Conservation (phyloP, 1,140 invertebrate genomes). For the Diuraphis noxia region DNA sequence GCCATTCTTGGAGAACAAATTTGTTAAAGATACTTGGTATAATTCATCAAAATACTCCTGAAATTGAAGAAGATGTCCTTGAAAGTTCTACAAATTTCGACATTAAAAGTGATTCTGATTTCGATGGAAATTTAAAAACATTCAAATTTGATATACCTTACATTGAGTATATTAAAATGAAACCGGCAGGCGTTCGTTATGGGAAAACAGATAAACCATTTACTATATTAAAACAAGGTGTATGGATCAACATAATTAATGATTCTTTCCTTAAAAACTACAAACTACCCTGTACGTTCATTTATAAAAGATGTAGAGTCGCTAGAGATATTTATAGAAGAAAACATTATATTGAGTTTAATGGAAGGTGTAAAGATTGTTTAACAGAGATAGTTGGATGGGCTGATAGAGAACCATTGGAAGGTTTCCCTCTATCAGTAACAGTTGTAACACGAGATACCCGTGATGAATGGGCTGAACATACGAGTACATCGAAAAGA, state of each 20-base stretch:
- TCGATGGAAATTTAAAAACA: not conserved
- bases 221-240: not conserved
- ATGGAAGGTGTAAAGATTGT: slow-evolving; percentile 14
- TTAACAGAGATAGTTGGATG: not conserved
- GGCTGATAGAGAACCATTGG: not conserved
- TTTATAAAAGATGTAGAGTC: not conserved
- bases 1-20: not conserved
- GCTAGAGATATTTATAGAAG: not conserved
- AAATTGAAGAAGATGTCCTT: not conserved
- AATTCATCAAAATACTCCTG: not conserved
- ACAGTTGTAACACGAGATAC: not conserved
- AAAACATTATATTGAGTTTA: not conserved
- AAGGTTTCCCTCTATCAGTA: not conserved
- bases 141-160: not conserved
- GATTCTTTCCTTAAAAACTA: not conserved
- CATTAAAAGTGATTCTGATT: not conserved
- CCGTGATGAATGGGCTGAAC: not conserved
- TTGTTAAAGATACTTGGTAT: not conserved
- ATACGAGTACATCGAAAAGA: not conserved
- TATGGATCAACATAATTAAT: not conserved
- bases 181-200: not conserved
- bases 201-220: not conserved
- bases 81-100: not conserved
- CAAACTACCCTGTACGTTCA: not conserved
- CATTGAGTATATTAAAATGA: not conserved